These are phyloP conservation scores for Drosophila kokeensis DNA, from an alignment of 2,888 invertebrate species.

Conservation along the genomic window DNA sequence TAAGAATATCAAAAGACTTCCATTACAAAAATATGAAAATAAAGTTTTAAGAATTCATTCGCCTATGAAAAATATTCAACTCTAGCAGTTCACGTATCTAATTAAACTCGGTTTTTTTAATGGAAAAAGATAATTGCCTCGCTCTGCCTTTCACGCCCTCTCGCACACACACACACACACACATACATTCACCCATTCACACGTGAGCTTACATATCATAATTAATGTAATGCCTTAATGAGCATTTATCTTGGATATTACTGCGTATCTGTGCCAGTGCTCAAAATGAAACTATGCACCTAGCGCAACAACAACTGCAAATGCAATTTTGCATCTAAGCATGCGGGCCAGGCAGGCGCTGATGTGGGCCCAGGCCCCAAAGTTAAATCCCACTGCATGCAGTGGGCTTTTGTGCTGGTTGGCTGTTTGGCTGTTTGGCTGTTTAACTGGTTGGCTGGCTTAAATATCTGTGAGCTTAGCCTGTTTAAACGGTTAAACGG, in stretches of 20 bases:
- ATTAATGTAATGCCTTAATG: slow-evolving; percentile 69
- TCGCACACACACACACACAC: not conserved
- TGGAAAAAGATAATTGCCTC: not conserved
- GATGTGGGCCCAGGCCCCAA: slow-evolving; percentile 15
- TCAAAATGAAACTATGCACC: slow-evolving; percentile 45
- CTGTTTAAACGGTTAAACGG: slow-evolving; percentile 39
- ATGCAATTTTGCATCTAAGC: slow-evolving; percentile 55
- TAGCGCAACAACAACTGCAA: slow-evolving; percentile 1
- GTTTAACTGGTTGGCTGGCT: not conserved
- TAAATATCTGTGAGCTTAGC: slow-evolving; percentile 55
- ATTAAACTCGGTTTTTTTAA: slow-evolving; percentile 2
- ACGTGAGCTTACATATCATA: slow-evolving; percentile 52
- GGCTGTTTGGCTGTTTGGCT: not conserved
- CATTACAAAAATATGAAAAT: not conserved
- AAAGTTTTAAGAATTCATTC: not conserved
- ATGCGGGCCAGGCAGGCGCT: slow-evolving; percentile 21
- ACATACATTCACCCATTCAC: not conserved
- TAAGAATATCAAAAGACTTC: too few relatives aligned
- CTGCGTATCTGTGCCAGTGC: slow-evolving; percentile 31
- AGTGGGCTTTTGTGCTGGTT: slow-evolving; percentile 29
- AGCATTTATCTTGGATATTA: slow-evolving; percentile 68
- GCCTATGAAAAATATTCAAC: not conserved
- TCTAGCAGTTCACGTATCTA: not conserved
- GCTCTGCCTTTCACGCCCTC: too few relatives aligned
- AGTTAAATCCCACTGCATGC: slow-evolving; percentile 61